Conservation (phyloP, 2,888 invertebrate genomes). For the Himalopsyche japonica region DNA sequence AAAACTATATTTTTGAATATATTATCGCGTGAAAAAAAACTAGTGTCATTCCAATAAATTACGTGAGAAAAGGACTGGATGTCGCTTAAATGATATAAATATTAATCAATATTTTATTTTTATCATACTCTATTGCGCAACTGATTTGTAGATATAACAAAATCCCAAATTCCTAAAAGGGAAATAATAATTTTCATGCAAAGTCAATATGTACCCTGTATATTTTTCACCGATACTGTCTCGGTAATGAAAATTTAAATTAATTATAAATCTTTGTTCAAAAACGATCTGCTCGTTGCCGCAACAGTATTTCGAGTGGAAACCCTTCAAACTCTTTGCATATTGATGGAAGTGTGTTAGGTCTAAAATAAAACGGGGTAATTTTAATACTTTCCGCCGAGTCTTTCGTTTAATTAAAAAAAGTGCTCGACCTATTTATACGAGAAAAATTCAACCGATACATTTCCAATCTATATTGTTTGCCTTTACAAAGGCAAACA, state of each 20-base stretch:
- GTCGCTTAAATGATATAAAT: too few relatives aligned
- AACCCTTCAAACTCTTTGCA: neutral
- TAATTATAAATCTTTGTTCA: neutral
- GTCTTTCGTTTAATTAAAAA: neutral
- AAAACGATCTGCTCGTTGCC: neutral
- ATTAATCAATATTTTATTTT: too few relatives aligned
- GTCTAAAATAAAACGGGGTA: neutral
- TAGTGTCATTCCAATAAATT: too few relatives aligned
- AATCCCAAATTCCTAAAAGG: neutral
- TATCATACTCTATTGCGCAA: neutral
- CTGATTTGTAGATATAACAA: neutral
- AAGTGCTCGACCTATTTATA: neutral
- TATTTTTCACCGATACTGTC: neutral
- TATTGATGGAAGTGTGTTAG: neutral
- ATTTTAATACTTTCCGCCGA: neutral
- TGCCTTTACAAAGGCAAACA: neutral
- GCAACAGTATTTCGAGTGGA: neutral
- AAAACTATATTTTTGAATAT: too few relatives aligned
- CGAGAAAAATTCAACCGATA: too few relatives aligned
- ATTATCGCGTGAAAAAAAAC: too few relatives aligned
- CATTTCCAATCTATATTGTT: neutral
- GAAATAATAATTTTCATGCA: neutral
- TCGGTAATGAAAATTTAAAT: neutral
- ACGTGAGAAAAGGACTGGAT: too few relatives aligned
- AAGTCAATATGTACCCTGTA: neutral